Evolutionary conservation across 2,888 invertebrate genomes (phyloP).

Genomic region (Harpalus rubripes): DNA sequence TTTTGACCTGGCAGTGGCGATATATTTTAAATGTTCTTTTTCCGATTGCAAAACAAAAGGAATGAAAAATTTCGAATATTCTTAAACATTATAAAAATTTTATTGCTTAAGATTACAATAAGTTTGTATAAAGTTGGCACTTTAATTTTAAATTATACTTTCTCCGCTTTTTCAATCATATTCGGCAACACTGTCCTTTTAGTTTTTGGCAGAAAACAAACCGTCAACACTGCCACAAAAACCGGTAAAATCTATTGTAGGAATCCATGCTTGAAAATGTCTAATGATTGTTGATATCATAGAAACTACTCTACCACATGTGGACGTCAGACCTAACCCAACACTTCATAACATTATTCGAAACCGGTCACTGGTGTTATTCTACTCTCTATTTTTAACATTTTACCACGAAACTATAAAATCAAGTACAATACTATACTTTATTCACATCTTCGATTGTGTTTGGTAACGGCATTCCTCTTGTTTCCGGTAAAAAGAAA

Average conservation of each 20-base stretch:
- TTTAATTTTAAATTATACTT: not conserved
- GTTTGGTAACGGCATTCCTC: slow-evolving; percentile 84
- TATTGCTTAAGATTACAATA: too few relatives aligned
- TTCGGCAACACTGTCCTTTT: slow-evolving; percentile 84
- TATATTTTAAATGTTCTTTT: too few relatives aligned
- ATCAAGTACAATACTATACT: not conserved
- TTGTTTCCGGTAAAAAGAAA: slow-evolving; percentile 85
- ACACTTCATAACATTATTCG: slow-evolving; percentile 89
- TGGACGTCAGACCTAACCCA: slow-evolving; percentile 88
- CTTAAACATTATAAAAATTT: too few relatives aligned
- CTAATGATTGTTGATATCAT: slow-evolving; percentile 88
- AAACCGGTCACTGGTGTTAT: slow-evolving; percentile 78
- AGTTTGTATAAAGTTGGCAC: too few relatives aligned
- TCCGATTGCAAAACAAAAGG: too few relatives aligned
- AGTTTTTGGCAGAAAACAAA: slow-evolving; percentile 85
- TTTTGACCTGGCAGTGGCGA: too few relatives aligned
- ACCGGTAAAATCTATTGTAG: slow-evolving; percentile 82
- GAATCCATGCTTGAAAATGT: slow-evolving; percentile 81
- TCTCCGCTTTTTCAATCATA: slow-evolving; percentile 79
- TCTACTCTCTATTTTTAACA: too few relatives aligned
- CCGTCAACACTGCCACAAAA: slow-evolving; percentile 80
- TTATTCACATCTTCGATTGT: slow-evolving; percentile 79
- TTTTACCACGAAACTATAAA: too few relatives aligned
- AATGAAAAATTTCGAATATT: too few relatives aligned
- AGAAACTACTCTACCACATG: slow-evolving; percentile 88